phyloP scores from a whole-genome alignment of 2,888 invertebrate species.

The Yponomeuta sedellus region DNA sequence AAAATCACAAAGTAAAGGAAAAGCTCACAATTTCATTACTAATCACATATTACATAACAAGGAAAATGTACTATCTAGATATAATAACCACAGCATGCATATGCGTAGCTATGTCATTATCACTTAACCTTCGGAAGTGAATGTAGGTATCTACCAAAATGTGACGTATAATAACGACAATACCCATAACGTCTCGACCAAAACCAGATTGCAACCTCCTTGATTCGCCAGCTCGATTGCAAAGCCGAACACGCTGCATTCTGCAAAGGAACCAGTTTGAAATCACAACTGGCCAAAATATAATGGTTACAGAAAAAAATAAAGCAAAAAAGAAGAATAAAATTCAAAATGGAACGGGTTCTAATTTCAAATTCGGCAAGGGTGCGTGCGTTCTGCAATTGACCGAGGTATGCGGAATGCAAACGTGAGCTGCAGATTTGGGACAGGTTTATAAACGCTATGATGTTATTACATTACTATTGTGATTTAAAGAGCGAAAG shows the following conservation, averaged over 20 bases:
- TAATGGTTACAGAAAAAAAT: conserved; percentile 1
- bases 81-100: too few species aligned
- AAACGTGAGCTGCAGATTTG: conserved; percentile 54
- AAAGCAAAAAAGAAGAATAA: not conserved
- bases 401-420: conserved; percentile 60
- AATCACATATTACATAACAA: too few species aligned
- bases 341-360: conserved; percentile 19
- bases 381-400: conserved; percentile 43
- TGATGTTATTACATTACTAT: not conserved
- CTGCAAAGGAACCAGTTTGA: conserved; percentile 27
- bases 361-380: conserved; percentile 30
- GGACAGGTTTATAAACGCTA: conserved; percentile 26
- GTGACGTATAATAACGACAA: too few species aligned
- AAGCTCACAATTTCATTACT: too few species aligned
- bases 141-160: too few species aligned
- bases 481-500: not conserved
- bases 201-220: not conserved
- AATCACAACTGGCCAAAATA: not conserved
- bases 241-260: conserved; percentile 21
- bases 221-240: not conserved
- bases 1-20: too few species aligned
- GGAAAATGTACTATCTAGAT: too few species aligned
- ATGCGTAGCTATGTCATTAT: too few species aligned
- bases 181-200: too few species aligned
- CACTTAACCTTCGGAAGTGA: too few species aligned